Conservation (phyloP, 2,888 invertebrate genomes). For the Nymphalis polychloros region DNA sequence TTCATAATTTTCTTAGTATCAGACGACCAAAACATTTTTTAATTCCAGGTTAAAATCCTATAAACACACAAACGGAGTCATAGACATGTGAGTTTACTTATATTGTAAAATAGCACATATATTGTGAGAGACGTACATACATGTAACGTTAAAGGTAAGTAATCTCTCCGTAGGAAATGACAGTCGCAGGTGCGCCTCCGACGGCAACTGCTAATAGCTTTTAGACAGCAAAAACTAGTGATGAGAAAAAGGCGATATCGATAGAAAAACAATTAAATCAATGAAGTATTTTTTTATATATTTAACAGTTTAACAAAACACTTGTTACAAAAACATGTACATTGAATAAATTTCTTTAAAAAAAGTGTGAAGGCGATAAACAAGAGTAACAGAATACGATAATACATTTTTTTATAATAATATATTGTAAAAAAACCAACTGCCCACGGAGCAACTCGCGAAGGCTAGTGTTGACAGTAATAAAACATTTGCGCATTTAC, state of each 20-base stretch:
- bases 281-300: background rate
- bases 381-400: no score
- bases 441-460: no score
- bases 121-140: constrained; percentile 23
- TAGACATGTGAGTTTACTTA: background rate
- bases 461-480: no score
- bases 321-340: no score
- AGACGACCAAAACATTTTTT: no score
- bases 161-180: constrained; percentile 78
- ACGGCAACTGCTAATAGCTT: constrained; percentile 79
- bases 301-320: background rate
- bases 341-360: no score
- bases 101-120: constrained; percentile 3
- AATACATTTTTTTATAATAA: no score
- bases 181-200: constrained; percentile 72
- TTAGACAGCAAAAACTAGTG: constrained; percentile 69
- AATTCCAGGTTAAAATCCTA: background rate
- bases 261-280: constrained; percentile 5
- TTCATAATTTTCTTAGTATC: no score
- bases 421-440: no score
- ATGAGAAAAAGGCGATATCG: constrained; percentile 38
- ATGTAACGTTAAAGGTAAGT: constrained; percentile 52
- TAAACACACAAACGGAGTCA: background rate
- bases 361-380: no score
- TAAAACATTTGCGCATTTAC: no score